Evolutionary conservation across 2,113 vertebrate species (phyloP).

Genomic region (Orientallactaga bullata): DNA sequence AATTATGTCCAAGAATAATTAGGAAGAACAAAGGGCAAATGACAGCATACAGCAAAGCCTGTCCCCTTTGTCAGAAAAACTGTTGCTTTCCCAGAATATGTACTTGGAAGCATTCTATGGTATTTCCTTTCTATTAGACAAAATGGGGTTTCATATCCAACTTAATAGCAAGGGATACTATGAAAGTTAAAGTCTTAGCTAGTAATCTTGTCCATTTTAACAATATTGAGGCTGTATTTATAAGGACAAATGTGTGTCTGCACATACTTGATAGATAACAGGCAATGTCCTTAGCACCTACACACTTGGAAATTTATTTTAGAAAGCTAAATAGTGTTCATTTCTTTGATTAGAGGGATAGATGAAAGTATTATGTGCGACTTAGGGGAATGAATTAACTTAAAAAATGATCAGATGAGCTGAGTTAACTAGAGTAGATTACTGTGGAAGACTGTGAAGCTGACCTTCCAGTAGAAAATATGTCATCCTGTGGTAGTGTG

Average conservation of each 20-base stretch:
- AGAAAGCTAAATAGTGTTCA: neutral
- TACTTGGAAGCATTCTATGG: neutral
- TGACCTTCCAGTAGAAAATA: neutral
- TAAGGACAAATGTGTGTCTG: neutral
- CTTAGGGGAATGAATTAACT: neutral
- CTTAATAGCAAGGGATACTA: neutral
- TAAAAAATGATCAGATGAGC: neutral
- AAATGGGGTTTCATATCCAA: neutral
- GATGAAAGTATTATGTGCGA: neutral
- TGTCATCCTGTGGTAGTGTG: neutral
- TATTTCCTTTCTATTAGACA: neutral
- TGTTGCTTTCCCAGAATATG: neutral
- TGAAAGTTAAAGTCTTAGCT: neutral
- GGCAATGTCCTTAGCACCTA: neutral
- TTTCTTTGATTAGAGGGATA: conserved; percentile 1
- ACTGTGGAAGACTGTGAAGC: neutral
- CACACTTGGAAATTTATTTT: conserved; percentile 20
- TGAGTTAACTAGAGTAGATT: neutral
- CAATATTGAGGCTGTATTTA: neutral
- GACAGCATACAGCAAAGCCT: neutral
- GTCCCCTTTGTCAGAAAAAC: neutral
- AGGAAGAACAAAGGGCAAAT: neutral
- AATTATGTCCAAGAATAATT: conserved; percentile 22
- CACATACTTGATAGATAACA: neutral
- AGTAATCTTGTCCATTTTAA: neutral